phyloP scores from a whole-genome alignment of 2,113 vertebrate genomes.

The Eptesicus fuscus region DNA sequence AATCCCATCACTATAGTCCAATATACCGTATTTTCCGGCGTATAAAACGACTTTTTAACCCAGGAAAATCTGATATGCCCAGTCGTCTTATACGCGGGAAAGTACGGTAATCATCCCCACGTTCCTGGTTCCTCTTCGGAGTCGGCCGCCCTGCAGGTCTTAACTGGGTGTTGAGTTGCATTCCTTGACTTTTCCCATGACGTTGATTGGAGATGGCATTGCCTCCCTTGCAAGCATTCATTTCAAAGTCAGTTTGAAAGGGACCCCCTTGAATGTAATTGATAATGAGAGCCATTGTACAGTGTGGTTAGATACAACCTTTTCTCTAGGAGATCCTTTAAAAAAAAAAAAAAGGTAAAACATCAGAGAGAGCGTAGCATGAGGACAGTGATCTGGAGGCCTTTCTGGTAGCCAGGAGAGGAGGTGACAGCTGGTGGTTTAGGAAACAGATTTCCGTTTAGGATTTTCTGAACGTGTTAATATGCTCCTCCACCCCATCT shows the following conservation, averaged over 20 bases:
- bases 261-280: neutral
- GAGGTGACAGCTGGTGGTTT: conserved; percentile 81
- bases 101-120: too few relatives aligned
- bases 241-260: neutral
- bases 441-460: conserved; percentile 81
- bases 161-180: too few relatives aligned
- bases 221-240: neutral
- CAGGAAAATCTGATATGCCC: too few relatives aligned
- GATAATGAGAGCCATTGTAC: neutral
- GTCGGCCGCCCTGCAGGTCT: too few relatives aligned
- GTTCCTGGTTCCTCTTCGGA: too few relatives aligned
- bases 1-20: too few relatives aligned
- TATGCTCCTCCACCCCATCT: conserved; percentile 69
- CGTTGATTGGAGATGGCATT: neutral
- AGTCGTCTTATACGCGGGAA: too few relatives aligned
- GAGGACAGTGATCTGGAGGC: conserved; percentile 60
- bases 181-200: too few relatives aligned
- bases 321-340: neutral
- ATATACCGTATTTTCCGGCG: too few relatives aligned
- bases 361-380: conserved; percentile 45
- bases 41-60: too few relatives aligned
- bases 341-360: neutral
- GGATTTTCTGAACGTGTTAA: conserved; percentile 81
- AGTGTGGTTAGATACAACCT: neutral
- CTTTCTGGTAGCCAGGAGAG: conserved; percentile 64